A percentile compares a stretch with the other conserved stretches of the same genome.
phyloP scores from a whole-genome alignment of 2,797 vertebrate species.

The Anniella stebbinsi region DNA sequence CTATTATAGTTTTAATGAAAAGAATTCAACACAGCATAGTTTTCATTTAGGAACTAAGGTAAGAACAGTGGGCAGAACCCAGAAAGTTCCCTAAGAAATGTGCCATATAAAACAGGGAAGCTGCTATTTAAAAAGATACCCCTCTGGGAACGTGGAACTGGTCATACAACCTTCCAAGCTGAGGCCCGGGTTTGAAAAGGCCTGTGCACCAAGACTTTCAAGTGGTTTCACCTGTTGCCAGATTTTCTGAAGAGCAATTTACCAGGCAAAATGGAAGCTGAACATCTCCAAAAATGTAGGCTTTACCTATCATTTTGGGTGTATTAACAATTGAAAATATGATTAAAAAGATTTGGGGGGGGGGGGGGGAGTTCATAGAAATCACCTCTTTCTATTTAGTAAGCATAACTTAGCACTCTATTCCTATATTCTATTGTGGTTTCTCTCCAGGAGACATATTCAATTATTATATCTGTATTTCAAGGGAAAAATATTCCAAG shows the following conservation, averaged over 20 bases:
- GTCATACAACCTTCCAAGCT: neutral
- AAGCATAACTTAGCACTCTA: slow-evolving; percentile 16
- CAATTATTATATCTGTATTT: slow-evolving; percentile 27
- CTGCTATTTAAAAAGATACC: neutral
- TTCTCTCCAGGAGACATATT: neutral
- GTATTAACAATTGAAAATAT: slow-evolving; percentile 18
- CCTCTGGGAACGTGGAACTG: neutral
- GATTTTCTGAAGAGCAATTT: neutral
- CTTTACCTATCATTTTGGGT: slow-evolving; percentile 9
- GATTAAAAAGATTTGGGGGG: slow-evolving; percentile 29
- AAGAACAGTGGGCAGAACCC: neutral
- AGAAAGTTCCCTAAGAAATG: neutral
- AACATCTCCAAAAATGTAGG: slow-evolving; percentile 4
- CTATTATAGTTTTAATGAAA: neutral
- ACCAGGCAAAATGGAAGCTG: neutral
- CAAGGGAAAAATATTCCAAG: slow-evolving; percentile 51
- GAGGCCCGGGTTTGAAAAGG: neutral
- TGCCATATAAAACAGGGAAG: neutral
- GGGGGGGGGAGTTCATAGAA: slow-evolving; percentile 15
- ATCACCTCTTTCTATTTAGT: slow-evolving; percentile 21
- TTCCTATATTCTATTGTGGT: slow-evolving; percentile 36
- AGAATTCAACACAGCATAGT: neutral
- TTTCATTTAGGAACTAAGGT: neutral
- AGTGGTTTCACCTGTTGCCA: neutral
- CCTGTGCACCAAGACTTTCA: neutral